These are phyloP conservation scores for Muricea muricata DNA, from an alignment of 92 coral and sea anemone genomes.

Conservation along the genomic window DNA sequence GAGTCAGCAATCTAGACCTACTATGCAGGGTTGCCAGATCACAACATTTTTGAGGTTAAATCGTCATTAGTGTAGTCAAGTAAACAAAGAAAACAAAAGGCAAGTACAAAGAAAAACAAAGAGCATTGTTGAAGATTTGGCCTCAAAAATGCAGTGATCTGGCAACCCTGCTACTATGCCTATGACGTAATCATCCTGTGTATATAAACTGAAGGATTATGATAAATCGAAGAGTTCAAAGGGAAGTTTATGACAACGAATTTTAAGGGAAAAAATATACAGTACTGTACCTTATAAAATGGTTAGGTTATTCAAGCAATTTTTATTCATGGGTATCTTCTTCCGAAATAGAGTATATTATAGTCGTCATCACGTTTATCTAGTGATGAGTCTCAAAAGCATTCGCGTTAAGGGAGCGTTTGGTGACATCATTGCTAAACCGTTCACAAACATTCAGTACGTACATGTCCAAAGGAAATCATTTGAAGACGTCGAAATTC, in stretches of 20 bases:
- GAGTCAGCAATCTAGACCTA: no score
- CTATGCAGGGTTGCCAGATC: no score
- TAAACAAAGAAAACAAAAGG: no score
- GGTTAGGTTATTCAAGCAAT: constrained; percentile 59
- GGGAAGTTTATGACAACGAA: constrained; percentile 38
- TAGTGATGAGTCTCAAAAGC: neutral
- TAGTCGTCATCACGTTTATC: neutral
- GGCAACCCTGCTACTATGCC: no score
- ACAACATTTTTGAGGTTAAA: no score
- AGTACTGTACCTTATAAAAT: constrained; percentile 61
- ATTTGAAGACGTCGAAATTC: constrained; percentile 58
- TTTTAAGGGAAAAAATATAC: constrained; percentile 38
- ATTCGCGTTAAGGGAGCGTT: constrained; percentile 20
- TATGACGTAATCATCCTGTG: no score
- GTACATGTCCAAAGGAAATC: constrained; percentile 3
- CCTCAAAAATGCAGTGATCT: no score
- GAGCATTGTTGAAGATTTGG: no score
- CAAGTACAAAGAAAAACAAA: no score
- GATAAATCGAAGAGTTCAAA: constrained; percentile 37
- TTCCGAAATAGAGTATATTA: neutral
- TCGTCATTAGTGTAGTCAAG: no score
- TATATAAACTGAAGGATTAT: constrained; percentile 38
- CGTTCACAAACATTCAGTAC: neutral
- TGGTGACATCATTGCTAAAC: neutral
- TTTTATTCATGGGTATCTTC: constrained; percentile 54